Evolutionary conservation across 2,888 invertebrate genomes (phyloP), one percentile per base, ranked within the genome.

Genomic region (Monopis laevigella): DNA sequence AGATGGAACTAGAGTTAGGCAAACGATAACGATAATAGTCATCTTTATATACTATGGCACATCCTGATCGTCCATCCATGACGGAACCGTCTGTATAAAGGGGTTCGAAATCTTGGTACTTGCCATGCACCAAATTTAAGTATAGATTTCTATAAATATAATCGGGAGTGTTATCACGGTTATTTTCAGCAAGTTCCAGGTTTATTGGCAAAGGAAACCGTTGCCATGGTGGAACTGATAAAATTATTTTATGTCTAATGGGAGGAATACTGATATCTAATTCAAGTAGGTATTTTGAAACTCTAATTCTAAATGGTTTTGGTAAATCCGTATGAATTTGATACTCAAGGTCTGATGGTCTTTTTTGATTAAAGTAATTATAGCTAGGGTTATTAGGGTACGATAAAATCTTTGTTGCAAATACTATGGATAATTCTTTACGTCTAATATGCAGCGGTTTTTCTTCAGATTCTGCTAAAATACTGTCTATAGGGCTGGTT

Each of bases 1-100:
- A 39, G 10, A 39, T 39, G 8, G 39, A 27, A 16, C n/a, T 39
- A 4, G 14, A 14, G 27, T 39, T 24, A 11, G 17, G 27, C 3
- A 39, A 16, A 13, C 39, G 26, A 14, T 27, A 39, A 16, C 14
- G 26, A 18, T 39, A 39, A 13, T 4, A 39, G 13, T 39, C 6
- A 26, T 27, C 10, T 1, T 26, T 27, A 13, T 26, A 11, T 26
- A 27, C 5, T 6, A 39, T 28, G 3, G 39, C 26, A 11, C 39
- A 39, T n/a, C 27, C 39, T 27, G 39, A 39, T 14, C 27, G 13
- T n/a, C 26, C 27, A 13, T 27, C 7, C 6, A 13, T 39, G 6
- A 13, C 13, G 3, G 39, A 39, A 27, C 39, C 39, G 13, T 39
- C 39, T 13, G 39, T 39, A 12, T 39, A 39, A 27, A 27, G 27